Evolutionary conservation across 2,797 vertebrate species (phyloP).

Genomic region (Sebastes miniatus): DNA sequence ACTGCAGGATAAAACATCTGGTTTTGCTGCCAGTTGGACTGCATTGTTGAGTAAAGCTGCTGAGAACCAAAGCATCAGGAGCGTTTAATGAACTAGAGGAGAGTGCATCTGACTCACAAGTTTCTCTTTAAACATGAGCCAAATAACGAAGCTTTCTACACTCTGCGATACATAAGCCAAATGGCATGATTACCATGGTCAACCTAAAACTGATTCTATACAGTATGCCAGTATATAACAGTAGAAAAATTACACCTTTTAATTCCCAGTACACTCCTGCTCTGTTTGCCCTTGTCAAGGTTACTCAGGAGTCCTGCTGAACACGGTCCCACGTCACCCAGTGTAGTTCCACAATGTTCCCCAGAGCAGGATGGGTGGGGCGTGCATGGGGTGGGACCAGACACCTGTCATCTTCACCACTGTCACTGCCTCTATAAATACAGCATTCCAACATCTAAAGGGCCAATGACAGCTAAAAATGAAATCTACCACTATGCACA

Average conservation of each 20-base stretch:
- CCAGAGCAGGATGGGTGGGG: constrained; percentile 36
- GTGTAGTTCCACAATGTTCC: constrained; percentile 45
- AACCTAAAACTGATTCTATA: neutral
- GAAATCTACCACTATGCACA: constrained; percentile 58
- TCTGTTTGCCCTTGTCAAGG: constrained; percentile 74
- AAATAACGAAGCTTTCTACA: constrained; percentile 5
- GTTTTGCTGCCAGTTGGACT: constrained; percentile 9
- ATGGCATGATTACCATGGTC: constrained; percentile 4
- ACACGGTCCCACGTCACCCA: constrained; percentile 51
- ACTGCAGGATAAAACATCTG: constrained; percentile 12
- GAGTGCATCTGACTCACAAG: neutral
- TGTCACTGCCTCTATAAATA: constrained; percentile 84
- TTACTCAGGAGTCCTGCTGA: constrained; percentile 62
- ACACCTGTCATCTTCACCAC: constrained; percentile 82
- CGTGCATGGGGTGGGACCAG: constrained; percentile 36
- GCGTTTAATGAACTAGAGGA: constrained; percentile 28
- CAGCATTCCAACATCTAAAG: constrained; percentile 73
- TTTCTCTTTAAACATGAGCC: constrained; percentile 30
- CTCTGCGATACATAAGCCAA: neutral
- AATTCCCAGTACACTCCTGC: neutral
- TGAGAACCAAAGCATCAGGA: constrained; percentile 20
- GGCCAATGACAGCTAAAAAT: constrained; percentile 73
- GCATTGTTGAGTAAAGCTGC: constrained; percentile 25
- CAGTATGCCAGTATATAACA: neutral
- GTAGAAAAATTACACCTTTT: neutral